These are phyloP conservation scores for Sciurus niger DNA, from an alignment of 2,113 vertebrate genomes.

Conservation along the genomic window DNA sequence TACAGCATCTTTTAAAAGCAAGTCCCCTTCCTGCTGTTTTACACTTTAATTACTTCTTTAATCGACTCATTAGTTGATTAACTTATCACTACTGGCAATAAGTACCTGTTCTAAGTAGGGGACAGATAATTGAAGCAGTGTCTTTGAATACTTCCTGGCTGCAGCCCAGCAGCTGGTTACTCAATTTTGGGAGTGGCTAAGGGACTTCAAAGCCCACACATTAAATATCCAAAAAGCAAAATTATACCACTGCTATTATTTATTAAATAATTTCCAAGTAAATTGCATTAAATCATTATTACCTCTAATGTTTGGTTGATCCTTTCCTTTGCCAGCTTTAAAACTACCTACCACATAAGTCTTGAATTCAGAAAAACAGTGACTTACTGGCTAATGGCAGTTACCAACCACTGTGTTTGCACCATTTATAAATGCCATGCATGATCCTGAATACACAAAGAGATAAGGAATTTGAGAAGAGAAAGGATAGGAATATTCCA, in stretches of 20 bases:
- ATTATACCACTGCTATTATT: neutral
- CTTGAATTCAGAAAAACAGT: constrained; percentile 10
- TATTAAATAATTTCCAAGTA: constrained; percentile 45
- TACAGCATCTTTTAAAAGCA: constrained; percentile 71
- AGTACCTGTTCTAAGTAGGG: constrained; percentile 77
- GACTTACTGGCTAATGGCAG: neutral
- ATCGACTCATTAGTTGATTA: constrained; percentile 81
- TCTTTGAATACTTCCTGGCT: constrained; percentile 69
- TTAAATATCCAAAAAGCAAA: constrained; percentile 18
- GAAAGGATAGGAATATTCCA: neutral
- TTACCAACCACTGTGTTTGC: neutral
- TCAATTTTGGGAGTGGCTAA: neutral
- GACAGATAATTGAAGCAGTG: constrained; percentile 62
- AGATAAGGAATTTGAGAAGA: neutral
- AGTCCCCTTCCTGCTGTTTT: constrained; percentile 73
- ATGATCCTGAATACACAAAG: neutral
- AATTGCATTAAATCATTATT: constrained; percentile 50
- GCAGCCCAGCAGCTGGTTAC: neutral
- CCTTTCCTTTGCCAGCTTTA: neutral
- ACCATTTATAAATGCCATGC: neutral
- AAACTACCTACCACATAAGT: neutral
- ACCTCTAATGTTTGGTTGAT: neutral
- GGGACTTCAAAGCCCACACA: constrained; percentile 48
- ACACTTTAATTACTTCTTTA: constrained; percentile 81
- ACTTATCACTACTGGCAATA: constrained; percentile 73